Conservation (phyloP, 2,888 invertebrate genomes). For the Melanargia galathea region DNA sequence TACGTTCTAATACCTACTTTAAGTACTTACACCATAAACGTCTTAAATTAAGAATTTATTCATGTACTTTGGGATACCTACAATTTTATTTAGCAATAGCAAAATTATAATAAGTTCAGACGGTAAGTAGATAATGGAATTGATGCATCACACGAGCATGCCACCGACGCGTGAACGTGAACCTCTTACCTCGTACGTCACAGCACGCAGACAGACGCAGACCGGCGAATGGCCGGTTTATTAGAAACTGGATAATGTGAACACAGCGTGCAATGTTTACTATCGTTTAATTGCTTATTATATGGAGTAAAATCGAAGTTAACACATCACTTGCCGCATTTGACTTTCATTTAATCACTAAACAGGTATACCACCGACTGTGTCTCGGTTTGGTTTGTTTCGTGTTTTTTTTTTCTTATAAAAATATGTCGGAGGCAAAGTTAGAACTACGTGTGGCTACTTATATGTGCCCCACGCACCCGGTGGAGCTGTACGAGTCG, state of each 20-base stretch:
- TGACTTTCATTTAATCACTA: conserved; percentile 23
- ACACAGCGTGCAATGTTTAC: conserved; percentile 32
- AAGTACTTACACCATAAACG: too few species aligned
- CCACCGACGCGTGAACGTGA: conserved; percentile 39
- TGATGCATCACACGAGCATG: conserved; percentile 35
- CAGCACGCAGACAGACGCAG: conserved; percentile 26
- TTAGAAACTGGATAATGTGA: conserved; percentile 35
- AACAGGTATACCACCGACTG: not conserved
- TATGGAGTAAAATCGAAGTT: conserved; percentile 20
- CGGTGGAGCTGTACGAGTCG: conserved; percentile 82
- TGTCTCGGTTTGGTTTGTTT: not conserved
- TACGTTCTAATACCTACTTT: too few species aligned
- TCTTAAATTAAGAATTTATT: not conserved
- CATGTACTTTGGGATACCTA: not conserved
- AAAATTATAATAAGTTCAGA: conserved; percentile 2
- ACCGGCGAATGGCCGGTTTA: conserved; percentile 29
- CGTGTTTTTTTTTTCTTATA: not conserved
- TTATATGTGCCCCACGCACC: conserved; percentile 84
- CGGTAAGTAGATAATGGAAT: conserved; percentile 10
- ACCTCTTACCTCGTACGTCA: conserved; percentile 33
- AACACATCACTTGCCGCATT: conserved; percentile 9
- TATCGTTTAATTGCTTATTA: conserved; percentile 29
- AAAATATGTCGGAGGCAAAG: conserved; percentile 60
- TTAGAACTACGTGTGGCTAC: conserved; percentile 79
- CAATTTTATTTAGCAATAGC: not conserved